phyloP scores from a whole-genome alignment of 2,797 vertebrate species.

The Scarus forsteni region DNA sequence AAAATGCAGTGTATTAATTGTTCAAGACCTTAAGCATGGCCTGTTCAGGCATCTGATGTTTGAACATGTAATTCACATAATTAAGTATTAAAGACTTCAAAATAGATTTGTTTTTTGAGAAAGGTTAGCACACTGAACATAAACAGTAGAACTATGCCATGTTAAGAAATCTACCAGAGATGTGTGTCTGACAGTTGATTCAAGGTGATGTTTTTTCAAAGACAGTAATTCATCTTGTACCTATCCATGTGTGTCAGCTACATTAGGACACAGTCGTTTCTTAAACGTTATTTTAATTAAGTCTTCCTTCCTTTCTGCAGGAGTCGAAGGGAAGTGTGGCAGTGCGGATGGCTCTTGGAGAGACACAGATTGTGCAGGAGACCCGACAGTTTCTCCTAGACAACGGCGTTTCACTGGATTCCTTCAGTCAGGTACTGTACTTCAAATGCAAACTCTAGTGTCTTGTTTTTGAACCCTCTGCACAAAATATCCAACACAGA shows the following conservation, averaged over 20 bases:
- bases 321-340: slow-evolving; percentile 93
- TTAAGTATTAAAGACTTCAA: too few species aligned
- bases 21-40: too few species aligned
- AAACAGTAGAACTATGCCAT: neutral
- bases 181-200: too few species aligned
- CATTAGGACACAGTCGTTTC: too few species aligned
- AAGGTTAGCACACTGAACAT: too few species aligned
- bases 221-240: neutral
- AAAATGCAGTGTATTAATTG: too few species aligned
- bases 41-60: too few species aligned
- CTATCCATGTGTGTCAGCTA: neutral
- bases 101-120: too few species aligned
- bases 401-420: slow-evolving; percentile 91
- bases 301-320: slow-evolving; percentile 71
- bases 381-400: slow-evolving; percentile 93
- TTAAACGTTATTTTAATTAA: too few species aligned
- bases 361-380: slow-evolving; percentile 96
- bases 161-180: neutral
- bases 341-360: slow-evolving; percentile 94
- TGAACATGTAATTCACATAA: too few species aligned
- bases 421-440: slow-evolving; percentile 96
- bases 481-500: neutral
- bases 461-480: neutral
- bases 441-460: neutral
- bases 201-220: neutral